A percentile compares a stretch with the other conserved stretches of the same genome.
phyloP scores from a whole-genome alignment of 2,888 invertebrate species.

The Dryomyza anilis region DNA sequence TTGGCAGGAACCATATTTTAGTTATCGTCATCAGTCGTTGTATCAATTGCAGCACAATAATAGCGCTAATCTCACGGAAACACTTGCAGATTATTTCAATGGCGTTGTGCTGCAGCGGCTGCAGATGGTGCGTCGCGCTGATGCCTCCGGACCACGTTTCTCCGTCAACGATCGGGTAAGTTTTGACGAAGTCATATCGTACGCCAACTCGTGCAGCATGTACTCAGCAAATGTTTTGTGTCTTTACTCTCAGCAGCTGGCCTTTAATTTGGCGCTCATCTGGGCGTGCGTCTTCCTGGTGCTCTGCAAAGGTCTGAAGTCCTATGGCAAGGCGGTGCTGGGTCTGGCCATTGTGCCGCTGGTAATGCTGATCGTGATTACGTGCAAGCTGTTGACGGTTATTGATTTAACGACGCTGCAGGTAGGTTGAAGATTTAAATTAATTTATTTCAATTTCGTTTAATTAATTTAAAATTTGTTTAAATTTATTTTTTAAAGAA shows the following conservation, averaged over 20 bases:
- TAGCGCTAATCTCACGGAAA: constrained; percentile 70
- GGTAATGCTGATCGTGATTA: constrained; percentile 65
- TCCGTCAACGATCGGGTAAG: constrained; percentile 58
- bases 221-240: not conserved
- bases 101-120: constrained; percentile 74
- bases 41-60: constrained; percentile 63
- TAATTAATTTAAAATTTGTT: too few relatives aligned
- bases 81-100: constrained; percentile 84
- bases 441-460: too few relatives aligned
- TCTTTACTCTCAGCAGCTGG: constrained; percentile 69
- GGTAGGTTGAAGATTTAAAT: constrained; percentile 37
- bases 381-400: constrained; percentile 38
- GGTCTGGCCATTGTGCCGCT: constrained; percentile 80
- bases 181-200: constrained; percentile 15
- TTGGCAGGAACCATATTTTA: constrained; percentile 45
- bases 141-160: constrained; percentile 53
- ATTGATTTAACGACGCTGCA: constrained; percentile 40
- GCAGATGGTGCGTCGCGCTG: constrained; percentile 55
- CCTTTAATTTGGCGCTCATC: constrained; percentile 86
- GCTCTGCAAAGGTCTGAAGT: constrained; percentile 82
- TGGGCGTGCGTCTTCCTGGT: constrained; percentile 90
- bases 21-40: constrained; percentile 65
- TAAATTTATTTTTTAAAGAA: too few relatives aligned
- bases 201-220: too few relatives aligned
- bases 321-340: constrained; percentile 66